Evolutionary conservation across 2,113 vertebrate species (phyloP), one percentile per base, ranked within the genome.

Genomic region (Pionites leucogaster): DNA sequence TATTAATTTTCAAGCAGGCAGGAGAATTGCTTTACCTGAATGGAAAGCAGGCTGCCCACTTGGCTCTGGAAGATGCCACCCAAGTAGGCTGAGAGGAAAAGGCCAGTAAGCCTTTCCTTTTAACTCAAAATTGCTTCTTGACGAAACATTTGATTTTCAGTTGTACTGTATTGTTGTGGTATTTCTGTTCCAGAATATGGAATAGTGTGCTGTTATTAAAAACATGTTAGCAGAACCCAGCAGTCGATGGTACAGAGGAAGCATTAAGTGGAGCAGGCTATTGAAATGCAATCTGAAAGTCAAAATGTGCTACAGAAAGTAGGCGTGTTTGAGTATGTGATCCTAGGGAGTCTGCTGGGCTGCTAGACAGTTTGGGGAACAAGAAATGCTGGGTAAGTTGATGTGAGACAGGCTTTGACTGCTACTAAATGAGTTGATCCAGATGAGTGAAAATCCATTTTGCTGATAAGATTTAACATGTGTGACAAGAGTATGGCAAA

Each of bases 21-120:
- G 93, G 47, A 81, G 47, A 82, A 92, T 95, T 96, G 68, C 90
- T 95, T 92, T 92, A 97, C 95, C 95, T 97, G 95, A 93, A 89
- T 93, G 83, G 93, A 82, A 96, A 95, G 72, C 90, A 88, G 72
- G 68, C 88, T 90, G 60, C 55, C 28, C 75, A 55, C 63, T 88
- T 72, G 72, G 65, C 71, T 86, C 57, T 88, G 74, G 44, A 84
- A 69, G 80, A 84, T 88, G 65, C 95, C 95, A 97, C 92, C 95
- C 95, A 96, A 87, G 93, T 46, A 84, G 93, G 77, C 74, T 84
- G 83, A 82, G 83, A 89, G 88, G 72, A 93, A 92, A 89, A 92
- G 41, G 5, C 65, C 82, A 86, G 57, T 44, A 81, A 76, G 41
- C 74, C 20, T 76, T 57, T 81, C n/a, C 52, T 92, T 79, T 86